Evolutionary conservation across 92 coral and sea anemone species (phyloP).

Genomic region (Siderastrea radians): DNA sequence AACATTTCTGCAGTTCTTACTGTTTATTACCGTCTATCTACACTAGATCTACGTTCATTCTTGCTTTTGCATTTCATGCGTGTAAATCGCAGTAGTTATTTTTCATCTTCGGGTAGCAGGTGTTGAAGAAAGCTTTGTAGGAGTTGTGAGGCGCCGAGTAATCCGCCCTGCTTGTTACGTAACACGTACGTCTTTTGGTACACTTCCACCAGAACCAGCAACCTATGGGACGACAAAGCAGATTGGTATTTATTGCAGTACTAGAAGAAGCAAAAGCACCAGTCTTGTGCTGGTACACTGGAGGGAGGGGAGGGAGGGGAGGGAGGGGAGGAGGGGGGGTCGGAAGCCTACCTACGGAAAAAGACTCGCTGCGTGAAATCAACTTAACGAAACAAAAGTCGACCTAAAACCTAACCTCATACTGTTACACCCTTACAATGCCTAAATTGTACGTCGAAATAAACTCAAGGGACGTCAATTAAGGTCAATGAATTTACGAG

Average conservation of each 20-base stretch:
- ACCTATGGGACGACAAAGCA: constrained; percentile 49
- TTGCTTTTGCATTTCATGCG: neutral
- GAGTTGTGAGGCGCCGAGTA: constrained; percentile 77
- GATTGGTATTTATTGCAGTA: neutral
- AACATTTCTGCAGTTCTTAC: neutral
- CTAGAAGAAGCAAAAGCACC: too few species aligned
- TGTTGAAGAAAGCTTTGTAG: constrained; percentile 80
- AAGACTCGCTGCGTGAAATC: too few species aligned
- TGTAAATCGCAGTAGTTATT: neutral
- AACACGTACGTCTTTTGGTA: constrained; percentile 87
- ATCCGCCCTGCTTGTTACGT: constrained; percentile 88
- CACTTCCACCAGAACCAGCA: constrained; percentile 81
- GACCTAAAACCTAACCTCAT: too few species aligned
- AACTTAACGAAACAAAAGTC: too few species aligned
- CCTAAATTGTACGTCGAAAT: too few species aligned
- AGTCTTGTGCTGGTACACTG: too few species aligned
- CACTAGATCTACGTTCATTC: neutral
- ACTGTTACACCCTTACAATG: too few species aligned
- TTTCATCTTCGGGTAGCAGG: constrained; percentile 74
- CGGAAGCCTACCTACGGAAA: too few species aligned
- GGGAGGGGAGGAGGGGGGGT: too few species aligned
- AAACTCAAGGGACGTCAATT: too few species aligned
- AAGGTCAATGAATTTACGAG: too few species aligned
- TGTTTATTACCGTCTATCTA: neutral
- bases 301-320: too few species aligned